A percentile compares a stretch with the other conserved stretches of the same genome.
These are phyloP conservation scores for Schmidtea mediterranea DNA, from an alignment of 1,140 invertebrate species.

Conservation along the genomic window DNA sequence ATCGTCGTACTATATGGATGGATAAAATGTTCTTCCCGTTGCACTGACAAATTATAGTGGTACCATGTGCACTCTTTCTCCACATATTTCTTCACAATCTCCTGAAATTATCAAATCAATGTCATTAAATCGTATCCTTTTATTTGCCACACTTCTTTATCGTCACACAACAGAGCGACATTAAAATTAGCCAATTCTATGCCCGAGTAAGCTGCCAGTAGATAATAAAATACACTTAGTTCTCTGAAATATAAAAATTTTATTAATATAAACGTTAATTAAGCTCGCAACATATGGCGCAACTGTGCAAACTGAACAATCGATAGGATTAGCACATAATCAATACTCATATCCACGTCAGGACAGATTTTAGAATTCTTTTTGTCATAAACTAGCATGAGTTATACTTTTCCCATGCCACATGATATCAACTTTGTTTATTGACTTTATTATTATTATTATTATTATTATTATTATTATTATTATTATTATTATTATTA, in stretches of 20 bases:
- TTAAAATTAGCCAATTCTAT: constrained; percentile 21
- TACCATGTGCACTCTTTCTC: constrained; percentile 22
- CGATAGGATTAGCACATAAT: background rate
- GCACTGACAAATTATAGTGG: constrained; percentile 16
- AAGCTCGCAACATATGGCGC: background rate
- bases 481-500: too few species aligned
- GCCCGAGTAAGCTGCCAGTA: constrained; percentile 19
- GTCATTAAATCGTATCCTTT: background rate
- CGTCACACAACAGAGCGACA: constrained; percentile 19
- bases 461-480: too few species aligned
- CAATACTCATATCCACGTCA: background rate
- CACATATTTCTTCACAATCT: constrained; percentile 13
- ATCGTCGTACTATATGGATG: constrained; percentile 13
- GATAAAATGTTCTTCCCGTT: constrained; percentile 16
- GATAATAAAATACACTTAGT: constrained; percentile 16
- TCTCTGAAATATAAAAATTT: constrained; percentile 10
- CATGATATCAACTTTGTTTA: too few species aligned
- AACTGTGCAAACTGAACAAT: background rate
- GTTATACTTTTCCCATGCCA: too few species aligned
- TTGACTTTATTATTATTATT: too few species aligned
- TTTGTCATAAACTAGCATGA: too few species aligned
- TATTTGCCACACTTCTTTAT: constrained; percentile 13
- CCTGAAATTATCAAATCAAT: constrained; percentile 10
- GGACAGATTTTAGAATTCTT: background rate
- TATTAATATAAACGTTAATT: background rate